Conservation (phyloP, 2,888 invertebrate genomes). For the Oscheius onirici region DNA sequence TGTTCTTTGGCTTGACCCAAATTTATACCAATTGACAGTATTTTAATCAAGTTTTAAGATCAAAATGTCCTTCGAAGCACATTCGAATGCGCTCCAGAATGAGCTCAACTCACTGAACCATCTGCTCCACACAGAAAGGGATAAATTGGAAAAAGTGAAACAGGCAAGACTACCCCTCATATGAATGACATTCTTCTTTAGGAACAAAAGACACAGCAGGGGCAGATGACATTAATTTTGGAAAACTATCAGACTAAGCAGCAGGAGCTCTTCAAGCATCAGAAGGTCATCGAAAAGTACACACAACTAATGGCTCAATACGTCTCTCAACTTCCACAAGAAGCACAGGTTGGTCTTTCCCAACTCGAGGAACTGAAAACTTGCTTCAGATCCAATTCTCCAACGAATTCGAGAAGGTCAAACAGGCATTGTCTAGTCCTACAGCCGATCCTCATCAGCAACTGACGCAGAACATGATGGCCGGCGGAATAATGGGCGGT, state of each 20-base stretch:
- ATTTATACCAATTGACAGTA: too few species aligned
- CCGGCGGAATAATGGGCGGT: conserved; percentile 26
- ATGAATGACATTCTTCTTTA: background rate
- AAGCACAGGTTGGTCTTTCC: conserved; percentile 8
- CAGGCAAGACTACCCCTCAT: conserved; percentile 1
- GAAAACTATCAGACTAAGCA: conserved; percentile 4
- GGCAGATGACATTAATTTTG: background rate
- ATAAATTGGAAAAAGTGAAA: conserved; percentile 24
- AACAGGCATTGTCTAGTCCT: background rate
- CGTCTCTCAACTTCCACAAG: conserved; percentile 15
- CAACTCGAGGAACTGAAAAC: too few species aligned
- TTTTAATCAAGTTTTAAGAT: conserved; percentile 3
- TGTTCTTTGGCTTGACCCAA: too few species aligned
- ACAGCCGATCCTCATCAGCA: conserved; percentile 14
- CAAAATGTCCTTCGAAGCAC: conserved; percentile 4
- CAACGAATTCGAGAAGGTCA: conserved; percentile 19
- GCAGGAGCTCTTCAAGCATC: conserved; percentile 7
- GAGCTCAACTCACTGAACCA: conserved; percentile 6
- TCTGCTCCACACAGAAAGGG: conserved; percentile 4
- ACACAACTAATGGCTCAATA: conserved; percentile 12
- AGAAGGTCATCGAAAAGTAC: conserved; percentile 19
- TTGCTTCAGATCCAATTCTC: background rate
- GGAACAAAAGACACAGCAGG: conserved; percentile 8
- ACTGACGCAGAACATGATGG: conserved; percentile 2
- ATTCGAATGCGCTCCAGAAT: conserved; percentile 5